Evolutionary conservation across 2,113 vertebrate species (phyloP).

Genomic region (Scopus umbretta): DNA sequence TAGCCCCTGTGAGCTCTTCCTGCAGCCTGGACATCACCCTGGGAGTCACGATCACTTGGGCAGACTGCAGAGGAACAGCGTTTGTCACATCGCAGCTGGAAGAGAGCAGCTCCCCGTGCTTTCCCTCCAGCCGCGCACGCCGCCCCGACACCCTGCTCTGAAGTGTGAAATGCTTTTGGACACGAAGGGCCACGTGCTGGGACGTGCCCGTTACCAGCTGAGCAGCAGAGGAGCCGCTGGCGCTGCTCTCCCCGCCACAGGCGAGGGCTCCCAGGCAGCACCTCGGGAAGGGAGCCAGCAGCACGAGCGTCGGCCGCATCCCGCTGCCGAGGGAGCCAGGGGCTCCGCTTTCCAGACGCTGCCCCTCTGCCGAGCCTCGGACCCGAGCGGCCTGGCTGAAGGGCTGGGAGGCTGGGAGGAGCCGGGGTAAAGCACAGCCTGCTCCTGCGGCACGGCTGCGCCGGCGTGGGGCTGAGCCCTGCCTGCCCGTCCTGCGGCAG

Average conservation of each 20-base stretch:
- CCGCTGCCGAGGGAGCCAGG: fast-evolving
- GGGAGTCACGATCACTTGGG: not conserved
- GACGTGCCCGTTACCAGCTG: not conserved
- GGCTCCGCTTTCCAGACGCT: not conserved
- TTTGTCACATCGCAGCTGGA: not conserved
- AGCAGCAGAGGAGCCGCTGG: not conserved
- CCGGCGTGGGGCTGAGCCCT: fast-evolving
- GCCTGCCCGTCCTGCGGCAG: fast-evolving
- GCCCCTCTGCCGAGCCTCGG: too few species aligned
- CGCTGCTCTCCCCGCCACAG: not conserved
- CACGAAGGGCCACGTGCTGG: fast-evolving
- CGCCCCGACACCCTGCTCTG: not conserved
- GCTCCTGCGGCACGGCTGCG: not conserved
- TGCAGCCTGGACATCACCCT: not conserved
- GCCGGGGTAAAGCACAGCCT: not conserved
- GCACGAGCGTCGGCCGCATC: not conserved
- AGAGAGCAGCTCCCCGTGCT: not conserved
- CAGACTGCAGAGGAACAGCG: not conserved
- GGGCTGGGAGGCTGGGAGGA: not conserved
- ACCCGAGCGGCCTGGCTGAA: not conserved
- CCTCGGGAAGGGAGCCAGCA: not conserved
- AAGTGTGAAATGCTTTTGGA: not conserved
- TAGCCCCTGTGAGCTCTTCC: not conserved
- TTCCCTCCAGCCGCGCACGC: not conserved
- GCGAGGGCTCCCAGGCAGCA: not conserved